These are phyloP conservation scores for Varecia variegata DNA, from an alignment of 2,797 vertebrate species.

Conservation along the genomic window DNA sequence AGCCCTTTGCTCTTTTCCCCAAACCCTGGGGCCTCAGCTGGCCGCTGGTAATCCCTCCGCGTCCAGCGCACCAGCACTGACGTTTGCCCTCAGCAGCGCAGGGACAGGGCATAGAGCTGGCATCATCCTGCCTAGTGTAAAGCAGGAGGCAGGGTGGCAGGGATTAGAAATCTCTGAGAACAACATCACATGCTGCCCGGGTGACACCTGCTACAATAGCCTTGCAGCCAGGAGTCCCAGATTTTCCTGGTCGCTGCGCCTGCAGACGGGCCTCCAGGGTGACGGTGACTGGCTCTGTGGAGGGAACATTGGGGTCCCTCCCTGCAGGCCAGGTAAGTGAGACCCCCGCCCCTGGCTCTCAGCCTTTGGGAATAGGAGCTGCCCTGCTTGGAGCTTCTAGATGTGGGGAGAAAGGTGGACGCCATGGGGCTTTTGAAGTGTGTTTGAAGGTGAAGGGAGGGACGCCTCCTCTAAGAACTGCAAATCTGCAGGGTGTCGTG, in stretches of 20 bases:
- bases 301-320: too few species aligned
- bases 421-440: background rate
- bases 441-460: background rate
- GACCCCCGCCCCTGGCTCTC: rapidly evolving
- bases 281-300: background rate
- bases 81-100: background rate
- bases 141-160: background rate
- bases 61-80: background rate
- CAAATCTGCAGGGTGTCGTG: background rate
- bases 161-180: conserved; percentile 2
- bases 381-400: background rate
- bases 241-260: background rate
- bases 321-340: background rate
- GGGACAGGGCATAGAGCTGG: background rate
- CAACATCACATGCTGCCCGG: background rate
- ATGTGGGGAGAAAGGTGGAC: background rate
- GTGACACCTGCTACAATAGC: background rate
- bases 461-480: background rate
- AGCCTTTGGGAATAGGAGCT: background rate
- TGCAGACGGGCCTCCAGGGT: rapidly evolving
- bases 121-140: background rate
- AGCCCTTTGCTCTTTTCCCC: background rate
- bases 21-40: background rate
- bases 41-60: background rate
- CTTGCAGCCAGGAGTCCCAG: rapidly evolving